Evolutionary conservation across 1,140 invertebrate genomes (phyloP), one percentile per base, ranked within the genome.

Genomic region (Diabrotica virgifera): DNA sequence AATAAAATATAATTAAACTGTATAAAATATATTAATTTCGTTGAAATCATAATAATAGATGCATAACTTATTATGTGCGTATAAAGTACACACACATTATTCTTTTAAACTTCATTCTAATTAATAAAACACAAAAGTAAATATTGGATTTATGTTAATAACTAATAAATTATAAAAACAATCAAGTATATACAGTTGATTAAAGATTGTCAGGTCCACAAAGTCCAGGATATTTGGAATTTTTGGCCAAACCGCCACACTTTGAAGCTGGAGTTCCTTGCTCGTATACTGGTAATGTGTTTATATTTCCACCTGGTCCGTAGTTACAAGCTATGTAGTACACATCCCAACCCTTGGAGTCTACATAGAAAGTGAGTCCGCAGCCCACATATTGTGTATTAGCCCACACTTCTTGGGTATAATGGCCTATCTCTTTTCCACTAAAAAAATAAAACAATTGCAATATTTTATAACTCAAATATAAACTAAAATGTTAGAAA

Each of bases 371-470:
- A 8, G 40, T 46, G 8, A 46, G n/a, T 46, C 40, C 40, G 60
- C 75, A 76, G 12, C 75, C 75, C 14, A 76, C 64, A 36, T 70
- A 64, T 8, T 61, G 52, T 12, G 70, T 73, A 24, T 74, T 68
- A 5, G 73, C 72, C 75, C 75, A 76, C 14, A 74, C 36, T 67
- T 75, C 67, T 62, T 75, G 73, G 3, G 75, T 75, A 57, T 76
- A 76, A 63, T 75, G 73, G 5, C 73, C 75, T 6, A 76, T 71
- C 59, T 69, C 64, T 36, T 71, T 46, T 46, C n/a, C 40, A 6
- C 40, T 46, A n/a, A 46, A 46, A 46, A 24, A 24, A n/a, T n/a
- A n/a, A 24, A 24, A 24, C 24, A 24, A 24, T 24, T 24, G 24
- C 4, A 1, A 24, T 24, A 1, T 1, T 24, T 24, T 24, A 24